phyloP scores from a whole-genome alignment of 2,113 vertebrate genomes.

The Leptobrachium leishanense region DNA sequence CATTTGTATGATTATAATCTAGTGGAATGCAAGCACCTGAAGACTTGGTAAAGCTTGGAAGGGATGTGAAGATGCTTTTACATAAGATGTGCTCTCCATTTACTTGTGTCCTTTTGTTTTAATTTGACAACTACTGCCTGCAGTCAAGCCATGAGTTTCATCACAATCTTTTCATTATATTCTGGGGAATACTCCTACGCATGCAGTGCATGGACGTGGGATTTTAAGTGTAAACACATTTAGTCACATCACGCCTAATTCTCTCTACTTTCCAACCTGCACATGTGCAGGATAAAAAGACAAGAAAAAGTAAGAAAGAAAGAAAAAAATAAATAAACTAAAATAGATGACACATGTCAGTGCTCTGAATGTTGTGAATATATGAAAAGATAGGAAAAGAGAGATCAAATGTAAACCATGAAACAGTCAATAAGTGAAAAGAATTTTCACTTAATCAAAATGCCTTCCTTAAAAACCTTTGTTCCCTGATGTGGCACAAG shows the following conservation, averaged over 20 bases:
- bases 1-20: neutral
- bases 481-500: no score
- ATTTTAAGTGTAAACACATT: slow-evolving; percentile 12
- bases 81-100: neutral
- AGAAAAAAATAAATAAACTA: neutral
- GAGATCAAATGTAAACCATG: no score
- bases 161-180: slow-evolving; percentile 10
- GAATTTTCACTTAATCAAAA: no score
- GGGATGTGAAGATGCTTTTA: neutral
- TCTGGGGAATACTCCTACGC: slow-evolving; percentile 16
- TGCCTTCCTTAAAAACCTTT: no score
- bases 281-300: neutral
- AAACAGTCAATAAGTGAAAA: no score
- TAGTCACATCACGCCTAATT: slow-evolving; percentile 13
- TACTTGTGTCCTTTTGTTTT: slow-evolving; percentile 9
- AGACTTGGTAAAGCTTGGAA: neutral
- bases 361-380: no score
- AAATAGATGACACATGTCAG: neutral
- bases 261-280: neutral
- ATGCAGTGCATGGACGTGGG: neutral
- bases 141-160: slow-evolving; percentile 7
- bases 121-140: slow-evolving; percentile 1
- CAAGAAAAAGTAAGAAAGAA: no score
- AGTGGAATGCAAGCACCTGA: neutral
- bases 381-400: no score